Evolutionary conservation across 1,140 invertebrate genomes (phyloP).

Genomic region (Hesperophylax magnus): DNA sequence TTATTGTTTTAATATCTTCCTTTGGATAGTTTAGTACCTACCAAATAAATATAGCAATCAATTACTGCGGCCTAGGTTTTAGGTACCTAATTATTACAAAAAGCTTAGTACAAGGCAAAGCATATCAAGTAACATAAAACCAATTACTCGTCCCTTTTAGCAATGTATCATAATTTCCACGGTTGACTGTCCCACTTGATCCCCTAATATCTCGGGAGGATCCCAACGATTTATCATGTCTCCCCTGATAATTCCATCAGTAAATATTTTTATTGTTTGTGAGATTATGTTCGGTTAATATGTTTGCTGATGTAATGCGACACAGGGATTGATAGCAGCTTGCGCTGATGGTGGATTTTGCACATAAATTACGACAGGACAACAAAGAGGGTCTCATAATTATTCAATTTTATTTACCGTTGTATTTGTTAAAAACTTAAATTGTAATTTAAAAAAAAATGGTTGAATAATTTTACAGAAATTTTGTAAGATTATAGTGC

Average conservation of each 20-base stretch:
- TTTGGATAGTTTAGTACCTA: no score
- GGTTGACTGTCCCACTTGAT: background rate
- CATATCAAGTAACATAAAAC: background rate
- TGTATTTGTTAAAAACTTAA: no score
- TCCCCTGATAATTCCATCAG: conserved; percentile 31
- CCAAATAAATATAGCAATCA: no score
- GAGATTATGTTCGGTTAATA: conserved; percentile 43
- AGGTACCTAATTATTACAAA: no score
- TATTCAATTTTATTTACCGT: background rate
- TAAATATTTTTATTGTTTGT: conserved; percentile 43
- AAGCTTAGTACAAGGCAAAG: background rate
- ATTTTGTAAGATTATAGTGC: no score
- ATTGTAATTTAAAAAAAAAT: no score
- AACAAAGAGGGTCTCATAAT: background rate
- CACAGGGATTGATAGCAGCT: conserved; percentile 38
- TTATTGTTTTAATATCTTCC: no score
- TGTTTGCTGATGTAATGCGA: conserved; percentile 27
- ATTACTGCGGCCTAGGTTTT: no score
- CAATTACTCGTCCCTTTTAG: background rate
- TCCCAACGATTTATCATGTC: conserved; percentile 16
- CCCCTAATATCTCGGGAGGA: conserved; percentile 3
- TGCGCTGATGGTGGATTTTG: conserved; percentile 10
- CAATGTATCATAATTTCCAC: background rate
- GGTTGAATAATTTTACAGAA: no score
- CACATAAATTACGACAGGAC: conserved; percentile 1